phyloP scores from a whole-genome alignment of 2,888 invertebrate genomes.

The Cheilosia vulpina region DNA sequence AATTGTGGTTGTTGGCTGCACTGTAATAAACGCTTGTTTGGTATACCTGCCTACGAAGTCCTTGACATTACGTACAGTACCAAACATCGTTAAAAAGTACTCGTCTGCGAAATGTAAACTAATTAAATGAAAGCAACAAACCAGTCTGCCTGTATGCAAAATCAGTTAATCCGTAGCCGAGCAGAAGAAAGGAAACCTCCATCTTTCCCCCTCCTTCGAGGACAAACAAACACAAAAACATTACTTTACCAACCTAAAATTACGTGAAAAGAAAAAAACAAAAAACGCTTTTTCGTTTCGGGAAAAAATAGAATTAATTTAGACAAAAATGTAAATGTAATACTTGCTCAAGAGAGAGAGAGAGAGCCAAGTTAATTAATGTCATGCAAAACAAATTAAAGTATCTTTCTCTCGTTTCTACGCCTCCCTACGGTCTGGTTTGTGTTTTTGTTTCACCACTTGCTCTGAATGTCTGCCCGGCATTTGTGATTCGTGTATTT shows the following conservation, averaged over 20 bases:
- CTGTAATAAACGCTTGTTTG: too few relatives aligned
- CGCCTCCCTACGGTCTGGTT: not conserved
- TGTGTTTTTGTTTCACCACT: slow-evolving; percentile 19
- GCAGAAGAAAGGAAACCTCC: not conserved
- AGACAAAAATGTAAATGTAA: slow-evolving; percentile 67
- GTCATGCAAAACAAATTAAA: slow-evolving; percentile 69
- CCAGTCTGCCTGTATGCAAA: not conserved
- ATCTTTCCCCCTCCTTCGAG: not conserved
- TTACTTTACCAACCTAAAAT: slow-evolving; percentile 21
- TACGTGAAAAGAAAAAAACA: not conserved
- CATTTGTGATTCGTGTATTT: slow-evolving; percentile 24
- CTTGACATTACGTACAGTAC: too few relatives aligned
- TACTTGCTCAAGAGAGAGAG: slow-evolving; percentile 22
- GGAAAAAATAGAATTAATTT: slow-evolving; percentile 42
- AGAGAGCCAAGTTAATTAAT: slow-evolving; percentile 64
- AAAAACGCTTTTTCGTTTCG: not conserved
- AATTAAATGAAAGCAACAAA: slow-evolving; percentile 36
- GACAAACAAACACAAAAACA: not conserved
- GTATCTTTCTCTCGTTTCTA: slow-evolving; percentile 28
- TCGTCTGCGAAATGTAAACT: slow-evolving; percentile 21
- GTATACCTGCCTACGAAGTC: too few relatives aligned
- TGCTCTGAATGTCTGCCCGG: slow-evolving; percentile 24
- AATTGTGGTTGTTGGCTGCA: too few relatives aligned
- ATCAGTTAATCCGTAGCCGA: not conserved
- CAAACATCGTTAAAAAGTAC: not conserved